phyloP scores from a whole-genome alignment of 2,888 invertebrate species.

The Julus scandinavius region DNA sequence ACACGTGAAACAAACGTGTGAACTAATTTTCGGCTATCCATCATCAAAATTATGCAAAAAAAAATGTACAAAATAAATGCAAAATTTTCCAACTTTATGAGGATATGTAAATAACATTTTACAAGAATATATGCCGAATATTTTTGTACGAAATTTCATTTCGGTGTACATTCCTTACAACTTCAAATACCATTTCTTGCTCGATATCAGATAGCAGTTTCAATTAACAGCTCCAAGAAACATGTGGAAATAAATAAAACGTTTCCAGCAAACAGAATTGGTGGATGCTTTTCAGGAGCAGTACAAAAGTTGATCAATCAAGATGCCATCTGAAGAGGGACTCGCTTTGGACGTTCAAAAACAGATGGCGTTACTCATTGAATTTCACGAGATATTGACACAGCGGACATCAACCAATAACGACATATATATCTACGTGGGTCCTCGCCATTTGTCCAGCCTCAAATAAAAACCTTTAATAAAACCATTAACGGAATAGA shows the following conservation, averaged over 20 bases:
- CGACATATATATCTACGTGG: not conserved
- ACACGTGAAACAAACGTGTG: no score
- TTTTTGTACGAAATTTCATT: no score
- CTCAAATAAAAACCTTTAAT: slow-evolving; percentile 36
- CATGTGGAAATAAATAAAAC: not conserved
- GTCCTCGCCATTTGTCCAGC: not conserved
- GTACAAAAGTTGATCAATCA: slow-evolving; percentile 19
- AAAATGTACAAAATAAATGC: no score
- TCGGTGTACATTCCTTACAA: not conserved
- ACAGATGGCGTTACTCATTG: slow-evolving; percentile 45
- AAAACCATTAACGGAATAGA: slow-evolving; percentile 39
- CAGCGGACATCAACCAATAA: not conserved
- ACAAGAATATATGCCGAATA: no score
- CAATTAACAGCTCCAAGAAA: not conserved
- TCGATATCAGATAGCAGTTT: not conserved
- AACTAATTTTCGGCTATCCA: no score
- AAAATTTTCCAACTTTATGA: no score
- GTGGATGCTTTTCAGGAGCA: not conserved
- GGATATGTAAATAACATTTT: no score
- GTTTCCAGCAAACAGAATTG: not conserved
- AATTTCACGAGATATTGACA: slow-evolving; percentile 43
- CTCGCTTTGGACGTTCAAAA: slow-evolving; percentile 30
- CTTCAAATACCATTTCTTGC: not conserved
- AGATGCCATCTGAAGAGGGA: slow-evolving; percentile 1
- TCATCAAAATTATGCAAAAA: no score